Evolutionary conservation across 1,140 invertebrate species (phyloP), one percentile per base, ranked within the genome.

Genomic region (Psix sp.): DNA sequence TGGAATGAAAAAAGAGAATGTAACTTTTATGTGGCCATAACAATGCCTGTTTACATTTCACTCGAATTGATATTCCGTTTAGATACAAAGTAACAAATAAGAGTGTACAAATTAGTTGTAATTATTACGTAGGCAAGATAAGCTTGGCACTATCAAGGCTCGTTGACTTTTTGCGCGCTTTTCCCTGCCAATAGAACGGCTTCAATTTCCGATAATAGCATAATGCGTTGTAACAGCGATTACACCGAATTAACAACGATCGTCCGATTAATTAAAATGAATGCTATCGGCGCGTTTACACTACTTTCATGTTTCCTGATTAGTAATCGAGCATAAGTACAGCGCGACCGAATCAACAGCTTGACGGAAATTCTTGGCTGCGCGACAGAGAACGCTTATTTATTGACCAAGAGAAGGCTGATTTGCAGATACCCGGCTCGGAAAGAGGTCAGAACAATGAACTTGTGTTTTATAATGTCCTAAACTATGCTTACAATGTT

Each of bases 281-380:
- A 76, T 66, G 76, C 76, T 84, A 83, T 82, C 81, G 46, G 57
- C 49, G 59, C 80, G 77, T 84, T 81, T 83, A 82, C 81, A 79
- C 80, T 82, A 79, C 70, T 80, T 82, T 82, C 82, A 81, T 80
- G 77, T 82, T 80, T 76, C 73, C 45, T 72, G 80, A 84, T 84
- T 83, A 82, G 74, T 67, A 82, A 82, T 82, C 81, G 77, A 52
- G 72, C 4, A 81, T 74, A 78, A 80, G 78, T 77, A 73, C 51
- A 65, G 33, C 56, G 42, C 54, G 74, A 81, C 75, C 73, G 74
- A 80, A 79, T 80, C 78, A 62, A 48, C 74, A 33, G 18, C 46
- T 59, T 57, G 68, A 46, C 76, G 39, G 36, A 48, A 40, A 45
- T 31, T 48, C 38, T 49, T 63, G 65, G 72, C 72, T 31, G 24